Evolutionary conservation across 2,113 vertebrate species (phyloP).

Genomic region (Hippocampus comes): DNA sequence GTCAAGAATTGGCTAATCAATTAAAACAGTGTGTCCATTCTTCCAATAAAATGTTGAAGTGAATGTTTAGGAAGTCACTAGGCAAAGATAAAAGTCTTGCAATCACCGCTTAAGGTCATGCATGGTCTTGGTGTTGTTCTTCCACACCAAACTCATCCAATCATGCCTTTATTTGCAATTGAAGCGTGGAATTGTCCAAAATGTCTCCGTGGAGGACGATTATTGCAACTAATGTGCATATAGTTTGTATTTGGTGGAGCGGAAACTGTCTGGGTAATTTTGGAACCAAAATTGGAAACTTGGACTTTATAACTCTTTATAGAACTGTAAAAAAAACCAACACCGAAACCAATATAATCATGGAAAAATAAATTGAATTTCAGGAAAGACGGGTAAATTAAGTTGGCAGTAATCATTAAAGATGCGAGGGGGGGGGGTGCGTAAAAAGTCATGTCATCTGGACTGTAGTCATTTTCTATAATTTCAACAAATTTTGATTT

Average conservation of each 20-base stretch:
- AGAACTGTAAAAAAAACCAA: not conserved
- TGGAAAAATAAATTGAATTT: not conserved
- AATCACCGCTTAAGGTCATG: not conserved
- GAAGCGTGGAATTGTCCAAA: not conserved
- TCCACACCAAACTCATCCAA: not conserved
- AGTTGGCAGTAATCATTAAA: not conserved
- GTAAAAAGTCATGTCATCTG: not conserved
- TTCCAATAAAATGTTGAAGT: not conserved
- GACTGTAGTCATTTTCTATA: not conserved
- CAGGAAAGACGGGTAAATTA: not conserved
- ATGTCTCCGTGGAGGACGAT: not conserved
- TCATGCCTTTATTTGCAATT: not conserved
- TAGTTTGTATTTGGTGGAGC: not conserved
- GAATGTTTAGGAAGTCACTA: not conserved
- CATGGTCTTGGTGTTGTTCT: not conserved
- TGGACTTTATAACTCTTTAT: not conserved
- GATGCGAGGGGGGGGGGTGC: too few relatives aligned
- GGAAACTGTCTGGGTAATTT: not conserved
- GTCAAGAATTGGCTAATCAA: conserved; percentile 25
- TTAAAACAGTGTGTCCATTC: not conserved
- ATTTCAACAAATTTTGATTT: not conserved
- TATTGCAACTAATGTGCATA: not conserved
- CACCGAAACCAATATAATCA: not conserved
- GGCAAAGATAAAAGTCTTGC: not conserved
- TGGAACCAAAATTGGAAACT: not conserved